Base-by-base conservation (phyloP, 2,113 vertebrate genomes). In the Thamnaconus septentrionalis region DNA sequence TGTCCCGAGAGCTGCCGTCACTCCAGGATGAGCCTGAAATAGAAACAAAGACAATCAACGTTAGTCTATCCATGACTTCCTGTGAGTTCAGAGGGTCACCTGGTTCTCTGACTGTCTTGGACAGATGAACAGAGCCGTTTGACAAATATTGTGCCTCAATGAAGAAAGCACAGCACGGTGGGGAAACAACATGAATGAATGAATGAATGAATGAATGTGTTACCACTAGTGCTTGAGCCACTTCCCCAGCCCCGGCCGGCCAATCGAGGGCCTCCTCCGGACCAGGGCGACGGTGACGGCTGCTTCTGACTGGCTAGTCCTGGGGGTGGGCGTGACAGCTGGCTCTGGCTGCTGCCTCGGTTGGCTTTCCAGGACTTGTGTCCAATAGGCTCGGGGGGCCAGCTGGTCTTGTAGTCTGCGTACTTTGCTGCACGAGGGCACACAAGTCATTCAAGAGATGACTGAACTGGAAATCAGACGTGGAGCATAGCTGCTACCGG, bases 291-390 rank as follows among this genome's bases (percentile, higher is more conserved):
- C 88, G 93, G 92, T 47, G 94, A 94, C 8, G 94, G 90, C 91
- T 96, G 96, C 84, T 96, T 97, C 70, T 94, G 93, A 92, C 93
- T 95, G 85, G 93, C 93, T 81, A 99, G 90, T 87, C 97, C 97
- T 51, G 97, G 97, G 79, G 97, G 97, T 3, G 94, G 95, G 85
- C 97, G 97, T 87, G 96, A 94, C 87, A 98, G 89, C 90, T 95
- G 97, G 93, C 73, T 92, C 94, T 91, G 96, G 94, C 90, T 95
- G 94, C 93, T 94, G 93, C 96, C 95, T 73, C 95, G 95, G 90
- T 90, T 96, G 91, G 95, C 93, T 92, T 97, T 99, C 97, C 97
- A 98, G 89, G 94, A 96, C 91, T 97, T 99, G 92, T 97, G 97
- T 93, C 97, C 97, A 76, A 98, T 98, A 80, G 97, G 97, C 87